Percentiles rank a stretch among this genome's conserved stretches.
These are phyloP conservation scores for Carpatolechia fugitivella DNA, from an alignment of 2,888 invertebrate genomes.

Conservation along the genomic window DNA sequence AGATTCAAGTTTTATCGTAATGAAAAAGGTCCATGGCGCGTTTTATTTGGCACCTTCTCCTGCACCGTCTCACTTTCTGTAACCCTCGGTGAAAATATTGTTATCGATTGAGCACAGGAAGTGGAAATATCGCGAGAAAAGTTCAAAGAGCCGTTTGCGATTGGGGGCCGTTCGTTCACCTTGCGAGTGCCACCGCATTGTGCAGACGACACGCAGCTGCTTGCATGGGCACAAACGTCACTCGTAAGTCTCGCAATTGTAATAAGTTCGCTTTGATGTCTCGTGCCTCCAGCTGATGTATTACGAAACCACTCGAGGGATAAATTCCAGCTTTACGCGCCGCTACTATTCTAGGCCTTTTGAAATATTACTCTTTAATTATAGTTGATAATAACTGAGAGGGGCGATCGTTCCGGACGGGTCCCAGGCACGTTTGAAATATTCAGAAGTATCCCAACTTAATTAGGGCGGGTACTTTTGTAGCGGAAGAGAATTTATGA, in stretches of 20 bases:
- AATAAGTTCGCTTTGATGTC: conserved; percentile 24
- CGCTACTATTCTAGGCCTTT: conserved; percentile 29
- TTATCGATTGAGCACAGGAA: conserved; percentile 52
- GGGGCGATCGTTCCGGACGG: conserved; percentile 34
- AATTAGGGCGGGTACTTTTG: conserved; percentile 60
- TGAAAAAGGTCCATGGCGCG: conserved; percentile 38
- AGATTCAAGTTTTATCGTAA: conserved; percentile 2
- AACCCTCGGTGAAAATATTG: conserved; percentile 45
- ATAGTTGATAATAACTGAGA: conserved; percentile 42
- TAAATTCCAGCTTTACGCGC: conserved; percentile 18
- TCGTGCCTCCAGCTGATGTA: conserved; percentile 14
- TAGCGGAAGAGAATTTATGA: conserved; percentile 52
- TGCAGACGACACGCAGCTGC: conserved; percentile 7
- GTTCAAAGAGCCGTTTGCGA: conserved; percentile 38
- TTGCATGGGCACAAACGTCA: neutral
- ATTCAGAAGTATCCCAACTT: conserved; percentile 60
- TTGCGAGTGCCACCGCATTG: conserved; percentile 11
- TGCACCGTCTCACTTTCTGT: conserved; percentile 24
- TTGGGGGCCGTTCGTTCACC: conserved; percentile 32
- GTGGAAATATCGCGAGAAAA: conserved; percentile 47
- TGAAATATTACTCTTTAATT: conserved; percentile 45
- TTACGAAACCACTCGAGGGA: conserved; percentile 10
- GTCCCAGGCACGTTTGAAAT: conserved; percentile 44
- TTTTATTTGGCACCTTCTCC: conserved; percentile 21
- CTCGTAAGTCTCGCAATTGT: conserved; percentile 2